A percentile compares a stretch with the other conserved stretches of the same genome.
These are phyloP conservation scores for Cydia splendana DNA, from an alignment of 1,140 invertebrate species.

Conservation along the genomic window DNA sequence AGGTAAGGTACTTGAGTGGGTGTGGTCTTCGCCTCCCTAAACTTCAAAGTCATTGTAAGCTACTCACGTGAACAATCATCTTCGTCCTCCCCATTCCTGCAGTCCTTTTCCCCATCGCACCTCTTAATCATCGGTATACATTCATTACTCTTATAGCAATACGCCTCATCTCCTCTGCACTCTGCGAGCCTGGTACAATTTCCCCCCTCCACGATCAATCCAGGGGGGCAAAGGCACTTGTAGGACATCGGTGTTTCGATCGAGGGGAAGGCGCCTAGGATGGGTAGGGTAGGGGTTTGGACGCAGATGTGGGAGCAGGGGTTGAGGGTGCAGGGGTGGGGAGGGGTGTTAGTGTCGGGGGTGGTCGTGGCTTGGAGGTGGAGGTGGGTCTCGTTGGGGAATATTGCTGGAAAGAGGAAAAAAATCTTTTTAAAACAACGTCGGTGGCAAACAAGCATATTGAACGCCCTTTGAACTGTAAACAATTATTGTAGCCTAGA, in stretches of 20 bases:
- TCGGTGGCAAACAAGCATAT: too few relatives aligned
- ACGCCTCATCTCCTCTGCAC: constrained; percentile 79
- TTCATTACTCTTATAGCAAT: constrained; percentile 80
- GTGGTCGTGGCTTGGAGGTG: constrained; percentile 54
- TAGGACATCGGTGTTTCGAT: constrained; percentile 39
- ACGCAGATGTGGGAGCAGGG: constrained; percentile 88
- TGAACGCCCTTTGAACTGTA: too few relatives aligned
- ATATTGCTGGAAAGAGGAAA: constrained; percentile 60
- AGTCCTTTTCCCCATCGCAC: constrained; percentile 87
- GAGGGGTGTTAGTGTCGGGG: constrained; percentile 65
- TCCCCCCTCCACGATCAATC: constrained; percentile 75
- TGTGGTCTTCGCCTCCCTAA: too few relatives aligned
- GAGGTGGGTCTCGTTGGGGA: constrained; percentile 58
- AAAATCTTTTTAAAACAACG: too few relatives aligned
- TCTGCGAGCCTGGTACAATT: constrained; percentile 77
- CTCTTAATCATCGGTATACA: constrained; percentile 83
- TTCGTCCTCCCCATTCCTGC: constrained; percentile 85
- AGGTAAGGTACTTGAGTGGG: too few relatives aligned
- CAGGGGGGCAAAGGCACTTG: constrained; percentile 83
- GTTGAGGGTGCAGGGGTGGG: constrained; percentile 80
- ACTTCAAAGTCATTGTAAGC: background rate
- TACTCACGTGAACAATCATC: constrained; percentile 78
- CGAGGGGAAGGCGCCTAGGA: constrained; percentile 33
- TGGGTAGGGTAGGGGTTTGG: constrained; percentile 66
- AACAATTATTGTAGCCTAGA: too few relatives aligned